Base-by-base conservation (phyloP, 1,140 invertebrate species). In the Cryptotermes secundus region DNA sequence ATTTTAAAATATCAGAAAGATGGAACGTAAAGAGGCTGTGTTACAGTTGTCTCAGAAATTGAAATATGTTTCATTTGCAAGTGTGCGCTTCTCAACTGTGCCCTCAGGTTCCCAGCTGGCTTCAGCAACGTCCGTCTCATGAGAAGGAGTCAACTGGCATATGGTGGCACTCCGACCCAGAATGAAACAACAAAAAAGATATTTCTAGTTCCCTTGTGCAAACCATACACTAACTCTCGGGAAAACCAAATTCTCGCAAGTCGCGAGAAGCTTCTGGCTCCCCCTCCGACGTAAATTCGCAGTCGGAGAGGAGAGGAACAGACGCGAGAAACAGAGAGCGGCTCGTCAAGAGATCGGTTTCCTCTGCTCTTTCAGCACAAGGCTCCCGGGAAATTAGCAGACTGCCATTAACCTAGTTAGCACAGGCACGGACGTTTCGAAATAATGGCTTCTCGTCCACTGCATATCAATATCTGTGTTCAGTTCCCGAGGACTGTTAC, bases 21-120 rank as follows among this genome's bases (percentile, higher is more conserved):
- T 31, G 7, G 0, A 1, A 26, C n/a, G n/a, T 72, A 72, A 72
- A 31, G 59, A 72, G 59, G n/a, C 2, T 31, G 26, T 72, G 2
- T 3, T 31, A 31, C 26, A 72, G 26, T 72, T 72, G 26, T 31
- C 26, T 72, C n/a, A 72, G 59, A 72, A 72, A 72, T 3, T 72
- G 59, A 72, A 72, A 72, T 59, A 59, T 72, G 59, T 72, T 31
- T 72, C 59, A 72, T 31, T n/a, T n/a, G 59, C 59, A 72, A 72
- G 26, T 72, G n/a, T 16, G n/a, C 26, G 26, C 59, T n/a, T 72
- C 59, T 72, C 26, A 31, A 31, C 59, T 31, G 26, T 0, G 59
- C 9, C n/a, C 59, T 31, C 59, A 31, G 4, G 26, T n/a, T n/a
- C 59, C n/a, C 31, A 31, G 59, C 31, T 72, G 59, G 31, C 59